phyloP scores from a whole-genome alignment of 2,113 vertebrate species.

The Chamaea fasciata region DNA sequence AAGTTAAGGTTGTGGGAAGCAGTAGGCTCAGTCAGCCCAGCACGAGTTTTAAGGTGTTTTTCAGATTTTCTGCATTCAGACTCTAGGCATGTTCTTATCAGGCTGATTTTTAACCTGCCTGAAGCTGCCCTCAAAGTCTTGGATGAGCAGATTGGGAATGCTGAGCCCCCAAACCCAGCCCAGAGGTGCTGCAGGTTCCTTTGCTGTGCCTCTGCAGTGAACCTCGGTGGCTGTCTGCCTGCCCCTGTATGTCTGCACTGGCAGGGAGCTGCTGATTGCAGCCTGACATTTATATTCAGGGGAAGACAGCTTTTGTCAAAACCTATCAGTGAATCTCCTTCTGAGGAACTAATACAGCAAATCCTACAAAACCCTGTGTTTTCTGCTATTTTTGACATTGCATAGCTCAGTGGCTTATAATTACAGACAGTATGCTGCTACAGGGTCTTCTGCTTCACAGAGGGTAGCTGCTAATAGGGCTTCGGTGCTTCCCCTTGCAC shows the following conservation, averaged over 20 bases:
- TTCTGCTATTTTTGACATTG: background rate
- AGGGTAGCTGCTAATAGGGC: background rate
- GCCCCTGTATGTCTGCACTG: fast-evolving
- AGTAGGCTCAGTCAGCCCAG: background rate
- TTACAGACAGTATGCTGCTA: background rate
- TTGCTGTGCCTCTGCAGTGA: background rate
- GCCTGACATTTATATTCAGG: background rate
- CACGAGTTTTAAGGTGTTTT: background rate
- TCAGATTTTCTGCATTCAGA: background rate
- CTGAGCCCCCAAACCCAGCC: background rate
- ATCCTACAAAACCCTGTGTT: background rate
- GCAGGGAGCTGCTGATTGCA: background rate
- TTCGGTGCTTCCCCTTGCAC: background rate
- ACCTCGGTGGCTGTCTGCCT: fast-evolving
- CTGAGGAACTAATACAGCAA: background rate
- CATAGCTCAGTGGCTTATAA: background rate
- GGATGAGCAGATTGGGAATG: background rate
- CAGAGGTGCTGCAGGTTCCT: background rate
- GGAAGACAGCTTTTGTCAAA: background rate
- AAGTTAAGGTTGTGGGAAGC: background rate
- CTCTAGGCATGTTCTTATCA: background rate
- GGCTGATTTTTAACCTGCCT: background rate
- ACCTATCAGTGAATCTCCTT: background rate
- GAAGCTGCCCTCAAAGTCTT: background rate
- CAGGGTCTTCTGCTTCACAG: background rate